Conservation (phyloP, 2,888 invertebrate species). For the Maniola hyperantus region DNA sequence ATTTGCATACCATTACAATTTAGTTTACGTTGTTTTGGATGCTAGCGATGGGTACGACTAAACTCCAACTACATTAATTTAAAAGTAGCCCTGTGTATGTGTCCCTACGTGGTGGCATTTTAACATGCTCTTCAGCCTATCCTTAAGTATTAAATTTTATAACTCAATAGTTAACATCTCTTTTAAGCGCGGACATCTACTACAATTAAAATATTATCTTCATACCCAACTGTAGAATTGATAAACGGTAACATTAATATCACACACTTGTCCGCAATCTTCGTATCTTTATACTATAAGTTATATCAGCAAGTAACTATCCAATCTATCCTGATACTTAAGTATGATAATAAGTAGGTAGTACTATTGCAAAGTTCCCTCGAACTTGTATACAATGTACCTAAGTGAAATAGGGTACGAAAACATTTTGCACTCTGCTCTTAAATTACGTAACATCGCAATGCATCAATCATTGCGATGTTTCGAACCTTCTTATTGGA, state of each 20-base stretch:
- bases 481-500: conserved; percentile 9
- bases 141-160: no score
- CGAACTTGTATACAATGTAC: not conserved
- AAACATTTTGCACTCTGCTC: not conserved
- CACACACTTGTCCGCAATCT: not conserved
- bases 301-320: no score
- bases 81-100: no score
- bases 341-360: not conserved
- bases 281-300: conserved; percentile 5
- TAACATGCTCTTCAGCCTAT: no score
- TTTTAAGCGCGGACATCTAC: no score
- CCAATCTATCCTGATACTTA: no score
- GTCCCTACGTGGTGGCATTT: no score
- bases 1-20: no score
- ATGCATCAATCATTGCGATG: conserved; percentile 12
- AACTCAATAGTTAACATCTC: no score
- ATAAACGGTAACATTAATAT: not conserved
- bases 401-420: not conserved
- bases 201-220: not conserved
- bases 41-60: no score
- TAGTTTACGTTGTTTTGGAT: no score
- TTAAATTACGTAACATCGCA: conserved; percentile 6
- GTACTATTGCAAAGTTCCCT: not conserved
- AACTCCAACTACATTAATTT: no score
- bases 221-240: not conserved